Evolutionary conservation across 1,140 invertebrate species (phyloP).

Genomic region (Drosophila nigromelanica): DNA sequence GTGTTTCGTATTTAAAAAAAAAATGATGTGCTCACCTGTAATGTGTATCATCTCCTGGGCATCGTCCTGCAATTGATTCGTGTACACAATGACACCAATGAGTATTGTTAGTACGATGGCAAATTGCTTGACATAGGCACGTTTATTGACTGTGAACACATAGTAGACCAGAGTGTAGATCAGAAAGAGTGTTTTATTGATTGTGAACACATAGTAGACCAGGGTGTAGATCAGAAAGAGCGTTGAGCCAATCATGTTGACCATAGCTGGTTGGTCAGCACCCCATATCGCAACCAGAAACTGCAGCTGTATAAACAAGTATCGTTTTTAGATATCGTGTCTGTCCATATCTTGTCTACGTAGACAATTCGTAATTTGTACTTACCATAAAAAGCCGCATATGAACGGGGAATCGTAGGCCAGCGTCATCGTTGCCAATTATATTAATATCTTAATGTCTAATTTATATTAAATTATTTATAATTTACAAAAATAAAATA

Average conservation of each 20-base stretch:
- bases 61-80: slow-evolving; percentile 56
- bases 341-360: slow-evolving; percentile 45
- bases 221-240: slow-evolving; percentile 87
- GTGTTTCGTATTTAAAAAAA: neutral
- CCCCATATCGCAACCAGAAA: slow-evolving; percentile 89
- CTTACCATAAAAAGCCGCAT: slow-evolving; percentile 90
- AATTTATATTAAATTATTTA: slow-evolving; percentile 24
- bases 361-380: slow-evolving; percentile 63
- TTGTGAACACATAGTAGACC: slow-evolving; percentile 86
- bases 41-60: slow-evolving; percentile 62
- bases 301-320: slow-evolving; percentile 74
- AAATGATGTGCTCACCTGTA: slow-evolving; percentile 60
- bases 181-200: slow-evolving; percentile 85
- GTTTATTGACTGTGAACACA: slow-evolving; percentile 85
- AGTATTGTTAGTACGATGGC: slow-evolving; percentile 59
- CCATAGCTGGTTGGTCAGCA: slow-evolving; percentile 87
- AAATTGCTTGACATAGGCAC: slow-evolving; percentile 71
- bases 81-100: slow-evolving; percentile 62
- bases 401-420: slow-evolving; percentile 87
- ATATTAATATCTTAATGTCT: slow-evolving; percentile 13
- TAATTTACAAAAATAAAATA: slow-evolving; percentile 10
- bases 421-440: slow-evolving; percentile 50
- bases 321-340: slow-evolving; percentile 1
- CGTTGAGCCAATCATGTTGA: slow-evolving; percentile 87
- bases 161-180: slow-evolving; percentile 87